Evolutionary conservation across 2,797 vertebrate species (phyloP), one percentile per base, ranked within the genome.

Genomic region (Corythornis leucogaster): DNA sequence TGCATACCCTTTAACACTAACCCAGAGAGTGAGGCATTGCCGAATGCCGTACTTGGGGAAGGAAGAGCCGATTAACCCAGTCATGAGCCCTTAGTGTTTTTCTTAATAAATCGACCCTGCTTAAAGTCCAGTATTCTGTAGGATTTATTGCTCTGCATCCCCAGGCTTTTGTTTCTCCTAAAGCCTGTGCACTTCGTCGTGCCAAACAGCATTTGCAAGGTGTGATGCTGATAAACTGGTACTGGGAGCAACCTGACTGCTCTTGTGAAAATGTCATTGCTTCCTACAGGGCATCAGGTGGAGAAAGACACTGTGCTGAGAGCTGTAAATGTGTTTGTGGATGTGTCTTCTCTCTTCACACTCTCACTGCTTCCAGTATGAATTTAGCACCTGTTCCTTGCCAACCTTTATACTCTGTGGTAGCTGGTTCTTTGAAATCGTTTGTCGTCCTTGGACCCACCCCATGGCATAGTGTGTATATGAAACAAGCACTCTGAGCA

Each of bases 161-260:
- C 28, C 42, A 4, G 58, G 11, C 90, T 93, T 95, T 95, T 94
- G 90, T 94, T 53, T 77, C 35, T 51, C 35, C 53, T 19, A 3
- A 5, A 73, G 81, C 55, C 71, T 2, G 14, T 20, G 64, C 6
- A 3, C 33, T 12, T 46, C 77, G 22, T 55, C 2, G 0, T 30
- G 57, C 54, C 18, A 58, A 70, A 25, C 46, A 6, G 68, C 13
- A 3, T 59, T 64, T 30, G 69, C 53, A 3, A 40, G 91, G 55
- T 9, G 20, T 9, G 88, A 62, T 85, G 89, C 73, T 38, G 50
- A 20, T 25, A 17, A 48, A 74, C 20, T 4, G 54, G 4, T 20
- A 5, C 54, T 12, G 58, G 53, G 62, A 78, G 14, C 0, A 4
- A 64, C 43, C n/a, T 17, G 53, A 8, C 71, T 35, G 74, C 58